A percentile compares a stretch with the other conserved stretches of the same genome.
phyloP scores from a whole-genome alignment of 2,888 invertebrate species.

The Hydropsyche betteni region DNA sequence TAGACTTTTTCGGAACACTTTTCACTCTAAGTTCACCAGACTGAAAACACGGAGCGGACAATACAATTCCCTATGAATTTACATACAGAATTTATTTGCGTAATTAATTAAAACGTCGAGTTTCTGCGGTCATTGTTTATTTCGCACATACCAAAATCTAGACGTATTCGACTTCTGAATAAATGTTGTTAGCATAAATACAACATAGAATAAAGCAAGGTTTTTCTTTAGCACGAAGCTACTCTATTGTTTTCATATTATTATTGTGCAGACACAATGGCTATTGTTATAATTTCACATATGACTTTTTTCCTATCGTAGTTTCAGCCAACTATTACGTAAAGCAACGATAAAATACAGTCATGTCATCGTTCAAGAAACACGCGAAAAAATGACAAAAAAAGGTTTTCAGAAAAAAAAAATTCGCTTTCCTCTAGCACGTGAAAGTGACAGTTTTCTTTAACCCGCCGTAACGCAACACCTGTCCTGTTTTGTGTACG shows the following conservation, averaged over 20 bases:
- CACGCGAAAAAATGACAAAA: no score
- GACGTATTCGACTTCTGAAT: not conserved
- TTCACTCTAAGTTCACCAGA: no score
- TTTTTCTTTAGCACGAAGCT: conserved; percentile 6
- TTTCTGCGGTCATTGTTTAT: conserved; percentile 4
- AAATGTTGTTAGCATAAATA: not conserved
- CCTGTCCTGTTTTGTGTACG: not conserved
- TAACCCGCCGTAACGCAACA: not conserved
- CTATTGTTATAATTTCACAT: conserved; percentile 14
- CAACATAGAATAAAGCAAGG: not conserved
- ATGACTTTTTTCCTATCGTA: not conserved
- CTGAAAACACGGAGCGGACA: no score
- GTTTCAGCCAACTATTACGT: no score
- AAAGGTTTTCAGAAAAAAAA: not conserved
- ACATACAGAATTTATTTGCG: conserved; percentile 1
- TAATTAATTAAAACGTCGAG: conserved; percentile 7
- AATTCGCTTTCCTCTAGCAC: not conserved
- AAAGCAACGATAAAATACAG: no score
- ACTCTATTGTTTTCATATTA: conserved; percentile 12
- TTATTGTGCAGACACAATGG: not conserved
- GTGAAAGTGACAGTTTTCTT: conserved; percentile 13
- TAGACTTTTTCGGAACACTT: no score
- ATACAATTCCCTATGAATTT: no score
- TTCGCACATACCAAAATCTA: not conserved
- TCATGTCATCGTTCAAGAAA: no score